Evolutionary conservation across 2,113 vertebrate species (phyloP), one percentile per base, ranked within the genome.

Genomic region (Thoracochromis brauschi): DNA sequence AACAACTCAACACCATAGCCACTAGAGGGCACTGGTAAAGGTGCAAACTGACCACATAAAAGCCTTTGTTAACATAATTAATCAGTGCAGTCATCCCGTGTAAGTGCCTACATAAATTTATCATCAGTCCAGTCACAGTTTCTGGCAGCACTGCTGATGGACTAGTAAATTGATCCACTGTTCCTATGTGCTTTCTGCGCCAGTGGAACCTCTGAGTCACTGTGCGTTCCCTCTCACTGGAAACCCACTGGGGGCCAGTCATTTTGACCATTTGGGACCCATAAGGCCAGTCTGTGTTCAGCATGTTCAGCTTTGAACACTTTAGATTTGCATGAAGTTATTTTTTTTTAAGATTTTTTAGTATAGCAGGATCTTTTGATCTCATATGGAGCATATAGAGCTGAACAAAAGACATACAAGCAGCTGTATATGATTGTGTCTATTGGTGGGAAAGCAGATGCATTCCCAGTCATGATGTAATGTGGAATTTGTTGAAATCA

Each of bases 131-230:
- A n/a, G 19, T 29, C n/a, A 54, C 54, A 24, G 75, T 35, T 83
- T 17, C 19, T 85, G 81, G 40, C 21, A 68, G 57, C 29, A 38
- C 73, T 17, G 71, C 4, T 80, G 51, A 19, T 78, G 10, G 26
- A 78, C 73, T 33, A 8, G 73, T 73, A 21, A 83, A 83, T 10
- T 35, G 24, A 82, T 63, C 40, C 65, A 84, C 75, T 81, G 53
- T 83, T 85, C n/a, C 45, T 17, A 29, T 68, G 57, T 33, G 53
- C 40, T 49, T 57, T 65, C 10, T n/a, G 84, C 24, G 54, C 54
- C 84, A 79, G 55, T 80, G 85, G 82, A 91, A 91, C 33, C 13
- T 75, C 40, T 91, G 87, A 89, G 55, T 89, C 89, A 86, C 26
- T 51, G 11, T 71, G 42, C 26, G 3, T n/a, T 78, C 71, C 71